These are phyloP conservation scores for Cryptomyrus ogoouensis DNA, from an alignment of 2,113 vertebrate genomes.

Conservation along the genomic window DNA sequence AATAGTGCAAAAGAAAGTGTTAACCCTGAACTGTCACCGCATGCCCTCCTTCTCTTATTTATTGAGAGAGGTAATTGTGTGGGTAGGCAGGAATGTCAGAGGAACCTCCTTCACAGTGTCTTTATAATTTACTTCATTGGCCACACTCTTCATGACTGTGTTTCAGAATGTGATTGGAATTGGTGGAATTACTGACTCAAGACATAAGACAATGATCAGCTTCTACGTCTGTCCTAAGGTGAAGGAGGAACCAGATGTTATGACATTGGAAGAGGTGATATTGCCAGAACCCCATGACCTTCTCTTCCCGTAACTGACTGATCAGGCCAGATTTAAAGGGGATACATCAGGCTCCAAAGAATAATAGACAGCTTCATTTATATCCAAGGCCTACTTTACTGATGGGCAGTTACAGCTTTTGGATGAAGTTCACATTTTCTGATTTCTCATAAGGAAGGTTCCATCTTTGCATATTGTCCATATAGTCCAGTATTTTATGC, in stretches of 20 bases:
- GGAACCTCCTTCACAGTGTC: neutral
- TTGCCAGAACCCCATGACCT: neutral
- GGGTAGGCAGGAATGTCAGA: neutral
- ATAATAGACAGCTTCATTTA: neutral
- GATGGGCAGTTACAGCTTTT: neutral
- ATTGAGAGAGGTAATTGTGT: neutral
- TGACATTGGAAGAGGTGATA: neutral
- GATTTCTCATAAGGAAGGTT: neutral
- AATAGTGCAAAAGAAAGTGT: conserved; percentile 16
- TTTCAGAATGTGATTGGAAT: neutral
- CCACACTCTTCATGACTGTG: neutral
- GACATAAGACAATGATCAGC: neutral
- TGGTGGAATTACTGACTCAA: neutral
- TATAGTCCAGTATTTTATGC: neutral
- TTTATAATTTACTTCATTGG: neutral
- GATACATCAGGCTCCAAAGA: neutral
- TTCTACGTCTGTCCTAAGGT: neutral
- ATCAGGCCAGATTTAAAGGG: neutral
- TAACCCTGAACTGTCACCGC: neutral
- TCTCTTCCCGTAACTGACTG: neutral
- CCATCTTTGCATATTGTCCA: neutral
- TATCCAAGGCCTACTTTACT: neutral
- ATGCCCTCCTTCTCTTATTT: neutral
- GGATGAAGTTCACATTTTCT: neutral
- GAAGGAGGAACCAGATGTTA: neutral